Percentiles rank a stretch among this genome's conserved stretches.
Conservation (phyloP, 2,113 vertebrate genomes). For the Micronisus gabar region DNA sequence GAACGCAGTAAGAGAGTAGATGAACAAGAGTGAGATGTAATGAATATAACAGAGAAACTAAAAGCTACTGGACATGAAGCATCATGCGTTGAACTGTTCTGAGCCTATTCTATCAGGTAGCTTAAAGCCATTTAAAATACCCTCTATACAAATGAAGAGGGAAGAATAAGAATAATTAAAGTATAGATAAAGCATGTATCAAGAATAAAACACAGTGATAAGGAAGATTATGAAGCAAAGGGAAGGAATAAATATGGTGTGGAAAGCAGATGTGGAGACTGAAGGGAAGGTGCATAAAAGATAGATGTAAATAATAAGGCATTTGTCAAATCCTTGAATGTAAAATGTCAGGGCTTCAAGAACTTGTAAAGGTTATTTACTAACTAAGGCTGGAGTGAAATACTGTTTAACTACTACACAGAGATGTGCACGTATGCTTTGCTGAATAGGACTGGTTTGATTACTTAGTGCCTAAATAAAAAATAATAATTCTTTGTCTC, state of each 20-base stretch:
- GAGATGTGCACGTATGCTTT: neutral
- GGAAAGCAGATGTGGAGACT: neutral
- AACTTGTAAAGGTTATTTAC: constrained; percentile 42
- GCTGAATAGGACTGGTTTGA: neutral
- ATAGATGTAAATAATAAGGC: constrained; percentile 36
- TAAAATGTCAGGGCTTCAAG: neutral
- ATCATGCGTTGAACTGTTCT: neutral
- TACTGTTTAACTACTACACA: neutral
- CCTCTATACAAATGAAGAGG: neutral
- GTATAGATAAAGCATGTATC: neutral
- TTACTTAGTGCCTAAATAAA: neutral
- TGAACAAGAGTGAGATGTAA: neutral
- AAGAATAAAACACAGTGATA: neutral
- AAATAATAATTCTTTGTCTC: constrained; percentile 20
- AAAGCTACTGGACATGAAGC: neutral
- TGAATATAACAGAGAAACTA: neutral
- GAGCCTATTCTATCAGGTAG: neutral
- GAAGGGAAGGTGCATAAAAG: neutral
- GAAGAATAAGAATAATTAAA: neutral
- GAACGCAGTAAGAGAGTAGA: neutral
- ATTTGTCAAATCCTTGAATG: constrained; percentile 41
- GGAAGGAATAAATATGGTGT: constrained; percentile 17
- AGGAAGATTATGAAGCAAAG: constrained; percentile 18
- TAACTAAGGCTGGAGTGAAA: neutral
- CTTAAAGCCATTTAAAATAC: neutral